These are phyloP conservation scores for Nibea albiflora DNA, from an alignment of 2,113 vertebrate species.

Conservation along the genomic window DNA sequence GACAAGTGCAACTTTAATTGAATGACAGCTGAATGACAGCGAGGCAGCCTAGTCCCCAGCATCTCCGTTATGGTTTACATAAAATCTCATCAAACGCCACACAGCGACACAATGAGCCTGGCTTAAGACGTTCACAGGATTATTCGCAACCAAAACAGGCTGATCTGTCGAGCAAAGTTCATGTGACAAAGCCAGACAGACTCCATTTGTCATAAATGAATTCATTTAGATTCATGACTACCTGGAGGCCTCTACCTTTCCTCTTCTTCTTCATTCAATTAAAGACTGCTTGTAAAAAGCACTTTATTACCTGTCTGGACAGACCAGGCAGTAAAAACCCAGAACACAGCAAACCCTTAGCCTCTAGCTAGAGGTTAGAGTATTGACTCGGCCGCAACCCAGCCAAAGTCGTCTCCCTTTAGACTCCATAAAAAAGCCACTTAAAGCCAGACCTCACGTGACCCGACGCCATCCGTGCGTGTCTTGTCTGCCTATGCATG, in stretches of 20 bases:
- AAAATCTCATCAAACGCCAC: conserved; percentile 62
- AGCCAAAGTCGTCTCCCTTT: conserved; percentile 46
- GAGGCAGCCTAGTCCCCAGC: conserved; percentile 32
- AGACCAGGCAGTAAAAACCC: conserved; percentile 54
- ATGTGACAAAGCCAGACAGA: conserved; percentile 53
- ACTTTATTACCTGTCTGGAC: conserved; percentile 75
- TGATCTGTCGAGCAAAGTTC: conserved; percentile 39
- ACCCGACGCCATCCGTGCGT: conserved; percentile 17
- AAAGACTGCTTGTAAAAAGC: conserved; percentile 72
- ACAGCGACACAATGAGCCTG: conserved; percentile 53
- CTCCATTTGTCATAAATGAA: conserved; percentile 74
- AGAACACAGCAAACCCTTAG: conserved; percentile 38
- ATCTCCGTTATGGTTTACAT: conserved; percentile 43
- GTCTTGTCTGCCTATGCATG: conserved; percentile 9
- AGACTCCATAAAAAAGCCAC: conserved; percentile 70
- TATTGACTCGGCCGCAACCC: conserved; percentile 51
- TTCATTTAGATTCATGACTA: conserved; percentile 73
- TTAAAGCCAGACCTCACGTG: conserved; percentile 44
- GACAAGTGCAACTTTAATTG: conserved; percentile 83
- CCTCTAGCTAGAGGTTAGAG: conserved; percentile 51
- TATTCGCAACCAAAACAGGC: conserved; percentile 47
- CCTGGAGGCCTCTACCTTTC: conserved; percentile 68
- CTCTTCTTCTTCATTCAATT: conserved; percentile 68
- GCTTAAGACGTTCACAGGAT: conserved; percentile 33
- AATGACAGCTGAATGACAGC: conserved; percentile 73